Evolutionary conservation across 2,797 vertebrate genomes (phyloP).

Genomic region (Paguma larvata): DNA sequence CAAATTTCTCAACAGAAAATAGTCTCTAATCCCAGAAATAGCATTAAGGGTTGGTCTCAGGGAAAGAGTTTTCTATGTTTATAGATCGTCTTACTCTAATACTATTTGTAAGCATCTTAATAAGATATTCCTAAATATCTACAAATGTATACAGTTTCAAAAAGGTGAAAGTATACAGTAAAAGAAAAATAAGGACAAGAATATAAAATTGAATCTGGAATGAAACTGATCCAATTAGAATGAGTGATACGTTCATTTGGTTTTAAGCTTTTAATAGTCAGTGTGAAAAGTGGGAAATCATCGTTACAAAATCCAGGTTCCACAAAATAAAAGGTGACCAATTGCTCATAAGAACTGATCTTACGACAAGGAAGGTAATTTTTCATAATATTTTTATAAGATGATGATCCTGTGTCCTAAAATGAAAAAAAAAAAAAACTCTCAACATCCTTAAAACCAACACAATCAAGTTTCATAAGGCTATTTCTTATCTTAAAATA

Average conservation of each 20-base stretch:
- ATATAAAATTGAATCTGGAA: neutral
- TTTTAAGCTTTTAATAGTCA: neutral
- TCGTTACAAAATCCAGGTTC: neutral
- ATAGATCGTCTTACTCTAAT: neutral
- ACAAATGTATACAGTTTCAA: neutral
- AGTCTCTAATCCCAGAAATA: neutral
- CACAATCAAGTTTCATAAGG: neutral
- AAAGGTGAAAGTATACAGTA: neutral
- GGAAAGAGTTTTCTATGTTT: neutral
- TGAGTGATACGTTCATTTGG: neutral
- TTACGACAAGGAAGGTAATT: neutral
- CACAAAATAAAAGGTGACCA: neutral
- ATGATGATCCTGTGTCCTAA: neutral
- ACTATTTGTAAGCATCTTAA: neutral
- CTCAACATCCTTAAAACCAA: neutral
- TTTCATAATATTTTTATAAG: neutral
- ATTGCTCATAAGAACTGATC: neutral
- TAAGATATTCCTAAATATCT: neutral
- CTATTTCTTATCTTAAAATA: slow-evolving; percentile 23
- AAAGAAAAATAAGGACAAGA: neutral
- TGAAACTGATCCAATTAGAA: neutral
- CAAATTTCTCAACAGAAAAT: neutral
- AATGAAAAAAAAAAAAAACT: neutral
- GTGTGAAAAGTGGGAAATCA: neutral
- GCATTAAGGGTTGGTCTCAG: neutral